phyloP scores from a whole-genome alignment of 2,113 vertebrate genomes.

The Phycodurus eques region DNA sequence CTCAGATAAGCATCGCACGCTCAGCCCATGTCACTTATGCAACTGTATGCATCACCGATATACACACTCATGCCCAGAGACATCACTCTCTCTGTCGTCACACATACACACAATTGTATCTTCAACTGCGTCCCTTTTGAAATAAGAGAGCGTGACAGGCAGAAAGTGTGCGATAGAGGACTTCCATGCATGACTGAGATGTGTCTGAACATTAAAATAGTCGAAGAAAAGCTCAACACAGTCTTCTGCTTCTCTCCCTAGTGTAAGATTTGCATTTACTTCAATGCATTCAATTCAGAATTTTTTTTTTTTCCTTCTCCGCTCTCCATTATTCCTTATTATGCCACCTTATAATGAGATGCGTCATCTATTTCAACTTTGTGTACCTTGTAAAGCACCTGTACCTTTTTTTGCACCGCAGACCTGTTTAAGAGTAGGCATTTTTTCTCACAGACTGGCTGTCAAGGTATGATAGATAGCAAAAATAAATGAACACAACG shows the following conservation, averaged over 20 bases:
- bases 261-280: background rate
- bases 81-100: conserved; percentile 36
- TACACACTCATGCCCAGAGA: conserved; percentile 38
- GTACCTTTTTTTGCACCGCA: too few species aligned
- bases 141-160: conserved; percentile 16
- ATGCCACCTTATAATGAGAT: too few species aligned
- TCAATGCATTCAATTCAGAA: background rate
- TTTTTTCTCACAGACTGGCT: too few species aligned
- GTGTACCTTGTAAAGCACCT: too few species aligned
- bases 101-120: conserved; percentile 38
- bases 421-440: too few species aligned
- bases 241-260: background rate
- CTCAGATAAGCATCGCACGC: conserved; percentile 4
- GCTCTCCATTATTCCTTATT: too few species aligned
- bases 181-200: conserved; percentile 25
- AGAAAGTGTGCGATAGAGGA: background rate
- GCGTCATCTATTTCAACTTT: too few species aligned
- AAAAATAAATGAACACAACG: too few species aligned
- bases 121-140: conserved; percentile 24
- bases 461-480: too few species aligned
- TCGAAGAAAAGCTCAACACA: conserved; percentile 55
- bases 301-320: background rate
- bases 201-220: conserved; percentile 60
- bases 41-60: conserved; percentile 11
- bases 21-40: conserved; percentile 19